Evolutionary conservation across 2,113 vertebrate genomes (phyloP).

Genomic region (Neomonachus schauinslandi): DNA sequence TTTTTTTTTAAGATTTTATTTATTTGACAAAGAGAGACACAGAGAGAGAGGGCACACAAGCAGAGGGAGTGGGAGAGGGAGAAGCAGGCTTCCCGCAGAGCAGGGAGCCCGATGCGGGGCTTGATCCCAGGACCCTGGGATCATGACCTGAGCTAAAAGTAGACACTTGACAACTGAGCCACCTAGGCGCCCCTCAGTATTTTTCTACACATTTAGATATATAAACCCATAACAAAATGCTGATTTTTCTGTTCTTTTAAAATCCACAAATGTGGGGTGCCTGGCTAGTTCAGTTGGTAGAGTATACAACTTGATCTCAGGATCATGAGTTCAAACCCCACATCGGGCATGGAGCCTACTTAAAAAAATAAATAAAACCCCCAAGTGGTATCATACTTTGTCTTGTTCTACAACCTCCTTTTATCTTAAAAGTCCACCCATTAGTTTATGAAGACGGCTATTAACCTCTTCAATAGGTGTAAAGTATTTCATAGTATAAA

Average conservation of each 20-base stretch:
- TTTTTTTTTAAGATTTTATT: neutral
- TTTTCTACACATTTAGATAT: slow-evolving; percentile 3
- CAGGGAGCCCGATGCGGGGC: too few relatives aligned
- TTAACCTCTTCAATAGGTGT: neutral
- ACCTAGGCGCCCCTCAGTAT: neutral
- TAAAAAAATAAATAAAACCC: neutral
- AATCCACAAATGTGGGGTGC: neutral
- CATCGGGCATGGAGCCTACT: neutral
- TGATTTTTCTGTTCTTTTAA: neutral
- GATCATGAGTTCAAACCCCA: neutral
- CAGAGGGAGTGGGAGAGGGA: too few relatives aligned
- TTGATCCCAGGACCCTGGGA: too few relatives aligned
- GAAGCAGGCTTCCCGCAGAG: too few relatives aligned
- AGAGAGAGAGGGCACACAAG: too few relatives aligned
- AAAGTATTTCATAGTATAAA: slow-evolving; percentile 33
- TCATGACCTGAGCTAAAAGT: too few relatives aligned
- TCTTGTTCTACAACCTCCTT: neutral
- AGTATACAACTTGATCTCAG: neutral
- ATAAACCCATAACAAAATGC: neutral
- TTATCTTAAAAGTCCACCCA: neutral
- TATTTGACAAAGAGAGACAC: too few relatives aligned
- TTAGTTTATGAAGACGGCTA: neutral
- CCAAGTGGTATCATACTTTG: neutral
- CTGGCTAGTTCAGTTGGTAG: neutral
- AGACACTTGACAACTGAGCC: too few relatives aligned